Evolutionary conservation across 1,140 invertebrate genomes (phyloP), one percentile per base, ranked within the genome.

Genomic region (Lasioglossum baleicum): DNA sequence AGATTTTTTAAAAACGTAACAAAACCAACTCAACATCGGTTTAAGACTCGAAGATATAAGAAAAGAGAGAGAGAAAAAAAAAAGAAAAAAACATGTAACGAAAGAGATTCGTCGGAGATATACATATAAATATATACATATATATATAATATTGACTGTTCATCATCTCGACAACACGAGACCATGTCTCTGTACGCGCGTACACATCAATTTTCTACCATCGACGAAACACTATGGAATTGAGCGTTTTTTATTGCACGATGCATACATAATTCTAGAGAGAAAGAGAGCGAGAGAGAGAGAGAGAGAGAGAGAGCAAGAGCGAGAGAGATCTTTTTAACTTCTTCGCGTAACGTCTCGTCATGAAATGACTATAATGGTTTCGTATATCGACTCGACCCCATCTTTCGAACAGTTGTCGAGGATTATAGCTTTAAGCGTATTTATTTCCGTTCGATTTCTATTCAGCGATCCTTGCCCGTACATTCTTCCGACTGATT

Each of bases 331-430:
- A 78, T 73, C 64, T 85, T 84, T 81, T 84, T 79, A 53, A 80
- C 82, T 87, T 85, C 74, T 83, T 81, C 69, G 58, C 42, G 71
- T 87, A 82, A 83, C 85, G 82, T 80, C 78, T 84, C 77, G 90
- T 91, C 90, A 91, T 91, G 40, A 92, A 90, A 91, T 92, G 89
- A 91, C 88, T 91, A 85, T 85, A 90, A 91, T 88, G 31, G 82
- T 90, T 88, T 91, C 84, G 68, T 89, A 88, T 85, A 86, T 86
- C 70, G 68, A 84, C 72, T 83, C 78, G 75, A 81, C 81, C 87
- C 35, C 76, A 81, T 80, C 80, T 82, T 75, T 82, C 61, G 77
- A 70, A 83, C 56, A 86, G 51, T 26, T 63, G 70, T 85, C 42
- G 48, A 71, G 35, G 66, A 53, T 66, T 77, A 64, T 85, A 87